Percentiles rank a stretch among this genome's conserved stretches.
Conservation (phyloP, 2,888 invertebrate genomes). For the Caenorhabditis afra region DNA sequence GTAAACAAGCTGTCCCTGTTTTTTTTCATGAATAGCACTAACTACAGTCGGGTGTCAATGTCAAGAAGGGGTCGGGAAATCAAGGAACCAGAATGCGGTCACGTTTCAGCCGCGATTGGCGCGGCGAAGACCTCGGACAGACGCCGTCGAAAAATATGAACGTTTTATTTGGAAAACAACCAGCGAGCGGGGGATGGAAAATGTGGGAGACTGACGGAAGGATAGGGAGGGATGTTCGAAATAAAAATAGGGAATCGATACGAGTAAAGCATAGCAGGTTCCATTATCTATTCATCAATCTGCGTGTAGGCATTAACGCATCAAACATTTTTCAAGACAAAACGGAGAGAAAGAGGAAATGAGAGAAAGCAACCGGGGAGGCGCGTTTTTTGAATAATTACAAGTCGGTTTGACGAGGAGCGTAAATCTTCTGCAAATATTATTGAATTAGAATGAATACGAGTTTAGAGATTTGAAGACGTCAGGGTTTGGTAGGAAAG, state of each 20-base stretch:
- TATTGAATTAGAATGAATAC: conserved; percentile 28
- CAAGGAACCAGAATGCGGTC: conserved; percentile 1
- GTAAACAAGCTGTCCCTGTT: conserved; percentile 23
- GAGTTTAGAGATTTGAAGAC: background rate
- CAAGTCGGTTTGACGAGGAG: conserved; percentile 56
- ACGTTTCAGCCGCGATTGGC: background rate
- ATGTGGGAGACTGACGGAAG: conserved; percentile 7
- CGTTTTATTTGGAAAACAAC: conserved; percentile 16
- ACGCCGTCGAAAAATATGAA: no score
- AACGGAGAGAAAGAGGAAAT: conserved; percentile 10
- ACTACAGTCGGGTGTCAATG: background rate
- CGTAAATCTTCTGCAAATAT: conserved; percentile 50
- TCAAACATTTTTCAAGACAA: conserved; percentile 7
- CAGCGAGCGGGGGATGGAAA: conserved; percentile 17
- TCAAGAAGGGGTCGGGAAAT: background rate
- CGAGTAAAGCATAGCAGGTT: conserved; percentile 48
- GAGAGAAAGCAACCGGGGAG: conserved; percentile 4
- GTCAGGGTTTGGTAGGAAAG: background rate
- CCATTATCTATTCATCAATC: conserved; percentile 58
- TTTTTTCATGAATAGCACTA: conserved; percentile 4
- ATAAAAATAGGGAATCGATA: conserved; percentile 25
- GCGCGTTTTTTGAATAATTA: conserved; percentile 34
- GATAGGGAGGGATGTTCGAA: conserved; percentile 5
- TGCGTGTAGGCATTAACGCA: conserved; percentile 16
- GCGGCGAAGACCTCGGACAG: background rate